A percentile compares a stretch with the other conserved stretches of the same genome.
Evolutionary conservation across 2,797 vertebrate species (phyloP).

Genomic region (Chrysolophus pictus): DNA sequence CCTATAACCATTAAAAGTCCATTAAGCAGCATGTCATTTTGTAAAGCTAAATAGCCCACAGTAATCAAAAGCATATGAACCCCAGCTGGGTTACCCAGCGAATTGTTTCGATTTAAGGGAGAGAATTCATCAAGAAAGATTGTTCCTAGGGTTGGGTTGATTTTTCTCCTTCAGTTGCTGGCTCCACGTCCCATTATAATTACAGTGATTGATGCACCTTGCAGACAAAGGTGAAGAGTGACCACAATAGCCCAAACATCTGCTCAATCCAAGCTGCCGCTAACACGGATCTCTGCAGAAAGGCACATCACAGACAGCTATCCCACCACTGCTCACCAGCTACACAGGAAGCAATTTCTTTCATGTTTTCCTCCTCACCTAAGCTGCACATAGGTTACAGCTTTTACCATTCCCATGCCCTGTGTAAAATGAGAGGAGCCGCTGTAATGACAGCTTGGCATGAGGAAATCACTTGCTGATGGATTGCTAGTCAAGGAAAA

Average conservation of each 20-base stretch:
- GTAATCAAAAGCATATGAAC: slow-evolving; percentile 99
- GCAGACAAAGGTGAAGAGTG: slow-evolving; percentile 85
- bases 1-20: slow-evolving; percentile 99
- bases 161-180: slow-evolving; percentile 87
- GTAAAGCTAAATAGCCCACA: slow-evolving; percentile 99
- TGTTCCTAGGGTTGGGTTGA: slow-evolving; percentile 88
- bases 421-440: not conserved
- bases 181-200: slow-evolving; percentile 86
- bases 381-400: slow-evolving; percentile 4
- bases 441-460: not conserved
- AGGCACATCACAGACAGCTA: slow-evolving; percentile 53
- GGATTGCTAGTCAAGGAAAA: not conserved
- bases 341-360: slow-evolving; percentile 54
- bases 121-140: slow-evolving; percentile 97
- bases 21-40: slow-evolving; percentile 99
- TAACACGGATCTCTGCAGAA: slow-evolving; percentile 64
- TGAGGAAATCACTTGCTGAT: not conserved
- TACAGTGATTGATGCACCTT: slow-evolving; percentile 85
- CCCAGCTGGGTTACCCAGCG: slow-evolving; percentile 98
- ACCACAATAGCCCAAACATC: slow-evolving; percentile 82
- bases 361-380: slow-evolving; percentile 34
- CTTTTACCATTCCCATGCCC: not conserved
- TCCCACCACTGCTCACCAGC: slow-evolving; percentile 42
- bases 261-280: slow-evolving; percentile 70
- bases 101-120: slow-evolving; percentile 95